phyloP scores from a whole-genome alignment of 2,888 invertebrate genomes.

The Drosophila infuscata region DNA sequence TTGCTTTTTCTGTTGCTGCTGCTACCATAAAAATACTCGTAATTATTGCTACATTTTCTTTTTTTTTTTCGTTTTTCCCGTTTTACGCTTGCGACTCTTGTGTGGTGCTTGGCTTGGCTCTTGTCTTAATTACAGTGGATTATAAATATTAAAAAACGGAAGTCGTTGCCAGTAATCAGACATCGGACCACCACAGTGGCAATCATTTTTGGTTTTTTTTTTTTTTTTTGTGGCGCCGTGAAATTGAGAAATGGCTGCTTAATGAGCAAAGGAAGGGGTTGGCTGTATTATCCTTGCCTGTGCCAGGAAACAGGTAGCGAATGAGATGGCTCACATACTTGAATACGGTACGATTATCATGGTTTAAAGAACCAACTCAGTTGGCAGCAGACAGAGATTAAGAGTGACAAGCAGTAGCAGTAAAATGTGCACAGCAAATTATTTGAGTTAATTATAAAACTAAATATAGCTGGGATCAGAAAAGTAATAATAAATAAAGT shows the following conservation, averaged over 20 bases:
- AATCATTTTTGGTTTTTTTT: slow-evolving; percentile 1
- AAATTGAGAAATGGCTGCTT: slow-evolving; percentile 62
- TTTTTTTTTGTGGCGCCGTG: slow-evolving; percentile 9
- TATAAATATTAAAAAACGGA: slow-evolving; percentile 72
- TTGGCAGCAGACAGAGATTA: background rate
- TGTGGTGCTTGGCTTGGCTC: slow-evolving; percentile 46
- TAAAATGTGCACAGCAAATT: background rate
- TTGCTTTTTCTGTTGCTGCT: background rate
- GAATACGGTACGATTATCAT: background rate
- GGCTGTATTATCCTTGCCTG: background rate
- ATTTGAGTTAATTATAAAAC: background rate
- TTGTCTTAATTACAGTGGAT: slow-evolving; percentile 71
- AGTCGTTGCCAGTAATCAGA: slow-evolving; percentile 66
- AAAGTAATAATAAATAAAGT: background rate
- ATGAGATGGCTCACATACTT: background rate
- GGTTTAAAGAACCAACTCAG: background rate
- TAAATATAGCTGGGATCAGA: background rate
- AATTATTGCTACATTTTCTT: slow-evolving; percentile 56
- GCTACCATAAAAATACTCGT: slow-evolving; percentile 56
- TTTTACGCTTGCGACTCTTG: slow-evolving; percentile 29
- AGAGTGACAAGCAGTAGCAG: background rate
- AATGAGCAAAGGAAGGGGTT: slow-evolving; percentile 38
- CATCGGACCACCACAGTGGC: slow-evolving; percentile 44
- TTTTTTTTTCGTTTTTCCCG: background rate
- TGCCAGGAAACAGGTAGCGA: slow-evolving; percentile 16